phyloP scores from a whole-genome alignment of 2,888 invertebrate genomes.

The Hirtodrosophila confusa region DNA sequence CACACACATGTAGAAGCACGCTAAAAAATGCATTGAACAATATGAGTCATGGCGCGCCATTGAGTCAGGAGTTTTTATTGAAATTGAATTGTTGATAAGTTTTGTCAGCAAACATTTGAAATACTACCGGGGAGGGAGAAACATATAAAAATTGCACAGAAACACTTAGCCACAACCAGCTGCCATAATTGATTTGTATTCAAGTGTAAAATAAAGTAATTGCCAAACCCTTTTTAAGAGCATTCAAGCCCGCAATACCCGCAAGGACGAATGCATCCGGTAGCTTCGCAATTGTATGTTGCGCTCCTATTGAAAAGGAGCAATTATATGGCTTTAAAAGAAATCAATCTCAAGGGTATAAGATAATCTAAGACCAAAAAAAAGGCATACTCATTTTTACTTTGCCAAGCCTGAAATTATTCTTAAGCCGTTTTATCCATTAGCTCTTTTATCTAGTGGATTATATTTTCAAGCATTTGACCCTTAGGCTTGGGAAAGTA shows the following conservation, averaged over 20 bases:
- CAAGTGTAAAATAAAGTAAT: conserved; percentile 34
- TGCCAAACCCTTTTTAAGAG: conserved; percentile 27
- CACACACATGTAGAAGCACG: conserved; percentile 24
- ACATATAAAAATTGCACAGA: conserved; percentile 26
- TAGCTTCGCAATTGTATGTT: conserved; percentile 3
- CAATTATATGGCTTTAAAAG: no score
- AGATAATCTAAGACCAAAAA: no score
- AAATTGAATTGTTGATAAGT: conserved; percentile 80
- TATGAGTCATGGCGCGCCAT: conserved; percentile 52
- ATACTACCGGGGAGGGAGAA: conserved; percentile 16
- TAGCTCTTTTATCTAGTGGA: no score
- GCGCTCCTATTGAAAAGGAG: no score
- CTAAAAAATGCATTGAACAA: conserved; percentile 72
- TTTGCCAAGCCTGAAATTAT: no score
- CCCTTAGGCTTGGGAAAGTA: no score
- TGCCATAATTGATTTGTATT: conserved; percentile 72
- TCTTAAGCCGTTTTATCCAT: no score
- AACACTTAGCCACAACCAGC: conserved; percentile 12
- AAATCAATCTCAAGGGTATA: no score
- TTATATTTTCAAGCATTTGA: no score
- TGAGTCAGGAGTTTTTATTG: conserved; percentile 73
- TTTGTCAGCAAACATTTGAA: conserved; percentile 74
- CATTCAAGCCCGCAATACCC: not conserved
- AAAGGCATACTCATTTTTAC: no score
- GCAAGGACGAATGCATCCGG: not conserved